A percentile compares a stretch with the other conserved stretches of the same genome.
Evolutionary conservation across 2,113 vertebrate species (phyloP).

Genomic region (Rhineura floridana): DNA sequence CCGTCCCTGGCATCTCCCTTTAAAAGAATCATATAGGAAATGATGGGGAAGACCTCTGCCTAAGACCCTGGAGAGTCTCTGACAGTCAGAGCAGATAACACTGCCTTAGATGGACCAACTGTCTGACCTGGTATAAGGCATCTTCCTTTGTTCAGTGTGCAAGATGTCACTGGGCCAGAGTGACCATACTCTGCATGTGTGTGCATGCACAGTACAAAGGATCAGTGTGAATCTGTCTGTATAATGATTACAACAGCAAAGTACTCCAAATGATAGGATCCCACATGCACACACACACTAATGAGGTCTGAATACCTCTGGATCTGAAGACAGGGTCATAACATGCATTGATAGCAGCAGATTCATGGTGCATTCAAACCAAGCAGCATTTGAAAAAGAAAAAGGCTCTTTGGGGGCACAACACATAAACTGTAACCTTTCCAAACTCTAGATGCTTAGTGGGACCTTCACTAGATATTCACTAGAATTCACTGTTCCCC

Average conservation of each 20-base stretch:
- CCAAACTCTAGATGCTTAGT: background rate
- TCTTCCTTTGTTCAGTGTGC: background rate
- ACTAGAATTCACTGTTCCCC: background rate
- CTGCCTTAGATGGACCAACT: background rate
- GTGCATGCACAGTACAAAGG: background rate
- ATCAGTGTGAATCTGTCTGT: background rate
- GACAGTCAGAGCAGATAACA: background rate
- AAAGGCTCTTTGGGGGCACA: background rate
- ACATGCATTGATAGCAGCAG: background rate
- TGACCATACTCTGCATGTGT: background rate
- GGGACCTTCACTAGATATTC: background rate
- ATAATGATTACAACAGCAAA: background rate
- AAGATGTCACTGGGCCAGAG: background rate
- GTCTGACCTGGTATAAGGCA: background rate
- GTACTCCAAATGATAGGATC: background rate
- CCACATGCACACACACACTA: background rate
- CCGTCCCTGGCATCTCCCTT: background rate
- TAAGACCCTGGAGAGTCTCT: background rate
- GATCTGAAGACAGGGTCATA: background rate
- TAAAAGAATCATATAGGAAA: background rate
- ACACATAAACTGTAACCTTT: background rate
- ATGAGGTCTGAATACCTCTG: background rate
- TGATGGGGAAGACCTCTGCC: background rate
- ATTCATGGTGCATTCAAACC: background rate
- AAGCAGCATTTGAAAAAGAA: background rate